Evolutionary conservation across 2,113 vertebrate species (phyloP), one percentile per base, ranked within the genome.

Genomic region (Sebastes fasciatus): DNA sequence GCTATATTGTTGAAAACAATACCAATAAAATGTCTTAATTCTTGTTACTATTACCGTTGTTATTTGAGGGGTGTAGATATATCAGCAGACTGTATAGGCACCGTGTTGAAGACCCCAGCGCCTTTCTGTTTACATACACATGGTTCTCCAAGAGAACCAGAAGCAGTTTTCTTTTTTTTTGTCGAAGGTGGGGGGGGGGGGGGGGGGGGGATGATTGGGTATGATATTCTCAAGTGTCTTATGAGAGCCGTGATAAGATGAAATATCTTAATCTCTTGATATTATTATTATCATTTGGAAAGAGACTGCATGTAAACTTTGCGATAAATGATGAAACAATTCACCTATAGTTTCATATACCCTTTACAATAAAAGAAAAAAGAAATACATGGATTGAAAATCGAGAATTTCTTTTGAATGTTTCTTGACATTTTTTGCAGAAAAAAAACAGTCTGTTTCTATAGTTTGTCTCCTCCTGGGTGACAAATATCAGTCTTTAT

Each of bases 291-390:
- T 89, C 82, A 91, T 93, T 94, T 93, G 92, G 93, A 93, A 88
- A 94, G 86, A 94, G 93, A 92, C 92, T 95, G 95, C 95, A 96
- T 96, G 95, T 95, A 95, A 95, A 93, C 90, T 92, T 91, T 93
- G 93, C 93, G 93, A 94, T 93, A 92, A 90, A 89, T 88, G 91
- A 94, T 94, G 92, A 92, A 95, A 87, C 92, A 92, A 94, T 82
- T 93, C 89, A 93, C 83, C 77, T 94, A 95, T 95, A 95, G 94
- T 96, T 96, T 96, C 94, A 93, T 96, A 95, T 96, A 95, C 83
- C 88, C 90, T 95, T 96, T 95, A 93, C 94, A 96, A 96, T 96
- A 96, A 96, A 96, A 91, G 73, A 90, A 74, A 83, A 61, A 88
- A 90, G 65, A 92, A 91, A 91, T 84, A 77, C 86, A 88, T 92